Evolutionary conservation across 2,888 invertebrate species (phyloP).

Genomic region (Scaptomyza cyrtandrae): DNA sequence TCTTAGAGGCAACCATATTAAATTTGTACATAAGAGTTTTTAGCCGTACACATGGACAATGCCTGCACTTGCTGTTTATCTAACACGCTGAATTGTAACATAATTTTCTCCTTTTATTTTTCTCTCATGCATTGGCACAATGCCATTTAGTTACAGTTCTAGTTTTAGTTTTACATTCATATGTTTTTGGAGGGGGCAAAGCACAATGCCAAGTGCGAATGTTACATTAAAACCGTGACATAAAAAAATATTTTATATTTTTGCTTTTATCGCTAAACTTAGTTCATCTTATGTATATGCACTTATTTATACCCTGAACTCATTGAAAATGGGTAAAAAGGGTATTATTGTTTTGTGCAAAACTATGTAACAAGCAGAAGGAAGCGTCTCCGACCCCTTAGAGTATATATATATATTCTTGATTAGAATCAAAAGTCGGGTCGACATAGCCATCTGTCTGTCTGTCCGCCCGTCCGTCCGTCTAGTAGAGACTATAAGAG

Average conservation of each 20-base stretch:
- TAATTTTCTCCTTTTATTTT: not conserved
- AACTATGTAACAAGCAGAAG: too few relatives aligned
- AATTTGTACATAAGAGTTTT: too few relatives aligned
- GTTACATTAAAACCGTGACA: conserved; percentile 77
- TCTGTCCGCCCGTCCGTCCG: too few relatives aligned
- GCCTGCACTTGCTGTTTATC: not conserved
- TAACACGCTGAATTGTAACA: not conserved
- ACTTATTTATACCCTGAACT: conserved; percentile 8
- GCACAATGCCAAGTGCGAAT: conserved; percentile 60
- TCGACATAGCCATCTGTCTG: too few relatives aligned
- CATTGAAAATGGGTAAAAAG: too few relatives aligned
- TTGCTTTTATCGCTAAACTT: conserved; percentile 42
- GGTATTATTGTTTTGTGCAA: too few relatives aligned
- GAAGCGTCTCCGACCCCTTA: too few relatives aligned
- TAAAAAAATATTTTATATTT: conserved; percentile 73
- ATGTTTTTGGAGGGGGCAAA: conserved; percentile 4
- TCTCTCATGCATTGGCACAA: conserved; percentile 23
- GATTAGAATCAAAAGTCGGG: too few relatives aligned
- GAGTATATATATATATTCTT: too few relatives aligned
- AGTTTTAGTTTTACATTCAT: conserved; percentile 24
- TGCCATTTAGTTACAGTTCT: conserved; percentile 30
- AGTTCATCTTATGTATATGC: conserved; percentile 33
- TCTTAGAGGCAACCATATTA: not conserved
- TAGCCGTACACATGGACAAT: not conserved
- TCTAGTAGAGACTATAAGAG: too few relatives aligned